Base-by-base conservation (phyloP, 2,888 invertebrate species). In the Microctonus aethiopoides region DNA sequence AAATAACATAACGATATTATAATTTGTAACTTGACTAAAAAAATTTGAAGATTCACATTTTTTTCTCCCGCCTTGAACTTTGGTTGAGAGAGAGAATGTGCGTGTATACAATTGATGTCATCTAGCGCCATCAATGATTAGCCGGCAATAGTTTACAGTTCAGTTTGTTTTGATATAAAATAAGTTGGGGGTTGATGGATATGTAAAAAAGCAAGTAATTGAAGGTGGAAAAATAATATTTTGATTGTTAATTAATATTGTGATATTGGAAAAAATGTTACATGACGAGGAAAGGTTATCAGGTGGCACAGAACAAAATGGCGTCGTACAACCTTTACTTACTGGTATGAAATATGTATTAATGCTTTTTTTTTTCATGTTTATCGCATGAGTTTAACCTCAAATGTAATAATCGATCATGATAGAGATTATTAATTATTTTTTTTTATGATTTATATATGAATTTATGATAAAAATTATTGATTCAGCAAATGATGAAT, bases 271-370 rank as follows among this genome's bases (percentile, higher is more conserved):
- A n/a, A 78, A 76, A 66, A 84, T 84, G 84, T 81, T 82, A 69
- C 78, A 79, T 67, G 74, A 79, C 72, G 72, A 75, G 57, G 72
- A 75, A 22, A 76, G 78, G 65, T 71, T 78, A 13, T 81, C 82
- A 78, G 81, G 82, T 73, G 76, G 89, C 87, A 88, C 90, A 77
- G 89, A 91, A 66, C 93, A 93, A 86, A 95, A 94, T 89, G 92
- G 93, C 79, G 93, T 96, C 81, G 94, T 96, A 77, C 96, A 96
- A 88, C 96, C 96, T 65, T 89, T 96, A 72, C 90, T 97, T 73
- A 96, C 96, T 87, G 96, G 96, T 95, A 87, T 72, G 32, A 36
- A 54, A 20, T n/a, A n/a, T n/a, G n/a, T n/a, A n/a, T n/a, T n/a
- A n/a, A n/a, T n/a, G n/a, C n/a, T n/a, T n/a, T n/a, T n/a, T n/a